Conservation (phyloP, 2,113 vertebrate genomes). For the Trichomycterus rosablanca region DNA sequence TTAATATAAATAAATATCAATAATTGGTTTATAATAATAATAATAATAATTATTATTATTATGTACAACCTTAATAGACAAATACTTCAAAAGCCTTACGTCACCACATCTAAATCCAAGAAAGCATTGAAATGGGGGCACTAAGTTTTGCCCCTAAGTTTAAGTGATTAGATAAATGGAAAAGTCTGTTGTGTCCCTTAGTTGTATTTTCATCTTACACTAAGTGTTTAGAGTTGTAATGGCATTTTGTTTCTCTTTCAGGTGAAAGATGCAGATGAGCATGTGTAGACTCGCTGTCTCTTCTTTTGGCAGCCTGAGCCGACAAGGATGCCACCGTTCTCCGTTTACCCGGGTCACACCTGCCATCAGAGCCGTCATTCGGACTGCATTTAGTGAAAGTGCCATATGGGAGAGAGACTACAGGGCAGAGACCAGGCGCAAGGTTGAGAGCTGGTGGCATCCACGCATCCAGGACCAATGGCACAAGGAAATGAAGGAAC, state of each 20-base stretch:
- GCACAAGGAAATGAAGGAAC: constrained; percentile 54
- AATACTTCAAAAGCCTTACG: no score
- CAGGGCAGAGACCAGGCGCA: constrained; percentile 72
- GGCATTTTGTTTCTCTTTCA: constrained; percentile 16
- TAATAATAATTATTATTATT: no score
- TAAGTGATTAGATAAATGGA: no score
- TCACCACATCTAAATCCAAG: no score
- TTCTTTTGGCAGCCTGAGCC: constrained; percentile 53
- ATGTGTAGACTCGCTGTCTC: constrained; percentile 50
- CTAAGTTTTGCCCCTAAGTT: no score
- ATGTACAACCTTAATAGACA: no score
- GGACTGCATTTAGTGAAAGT: constrained; percentile 80
- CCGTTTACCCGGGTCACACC: not conserved
- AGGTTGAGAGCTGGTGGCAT: constrained; percentile 86
- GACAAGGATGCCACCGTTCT: constrained; percentile 6
- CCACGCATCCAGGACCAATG: constrained; percentile 75
- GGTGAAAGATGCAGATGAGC: constrained; percentile 60
- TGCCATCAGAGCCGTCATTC: constrained; percentile 33
- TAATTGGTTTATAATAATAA: no score
- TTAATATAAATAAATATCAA: no score
- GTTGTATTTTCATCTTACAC: no score
- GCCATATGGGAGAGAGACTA: constrained; percentile 85
- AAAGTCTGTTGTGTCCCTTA: no score
- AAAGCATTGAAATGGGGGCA: no score
- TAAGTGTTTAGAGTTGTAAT: no score